phyloP scores from a whole-genome alignment of 2,888 invertebrate genomes.

The Lasioglossum vierecki region DNA sequence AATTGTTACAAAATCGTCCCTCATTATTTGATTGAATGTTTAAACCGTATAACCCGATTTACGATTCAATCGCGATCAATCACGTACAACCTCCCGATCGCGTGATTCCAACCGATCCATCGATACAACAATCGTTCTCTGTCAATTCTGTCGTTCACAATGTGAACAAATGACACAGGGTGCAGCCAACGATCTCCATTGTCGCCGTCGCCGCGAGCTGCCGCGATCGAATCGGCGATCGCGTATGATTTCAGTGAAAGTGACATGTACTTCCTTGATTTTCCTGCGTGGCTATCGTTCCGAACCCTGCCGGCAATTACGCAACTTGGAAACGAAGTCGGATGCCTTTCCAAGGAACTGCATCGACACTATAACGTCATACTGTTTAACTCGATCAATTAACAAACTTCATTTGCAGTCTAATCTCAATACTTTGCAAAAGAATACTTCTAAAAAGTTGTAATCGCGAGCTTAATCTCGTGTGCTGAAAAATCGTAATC shows the following conservation, averaged over 20 bases:
- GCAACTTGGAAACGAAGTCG: slow-evolving; percentile 68
- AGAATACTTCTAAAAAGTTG: too few species aligned
- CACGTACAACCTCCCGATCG: slow-evolving; percentile 7
- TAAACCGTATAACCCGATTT: slow-evolving; percentile 5
- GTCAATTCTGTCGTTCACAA: slow-evolving; percentile 8
- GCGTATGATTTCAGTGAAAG: slow-evolving; percentile 75
- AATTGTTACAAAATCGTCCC: slow-evolving; percentile 36
- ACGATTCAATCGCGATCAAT: not conserved
- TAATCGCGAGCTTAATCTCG: too few species aligned
- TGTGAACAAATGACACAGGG: slow-evolving; percentile 44
- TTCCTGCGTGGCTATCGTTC: slow-evolving; percentile 54
- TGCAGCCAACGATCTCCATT: slow-evolving; percentile 36
- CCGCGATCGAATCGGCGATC: slow-evolving; percentile 43
- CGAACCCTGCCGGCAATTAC: slow-evolving; percentile 63
- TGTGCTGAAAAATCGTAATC: not conserved
- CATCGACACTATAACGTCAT: not conserved
- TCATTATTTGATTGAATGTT: slow-evolving; percentile 24
- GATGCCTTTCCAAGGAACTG: slow-evolving; percentile 38
- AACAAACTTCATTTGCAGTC: too few species aligned
- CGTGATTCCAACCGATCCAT: slow-evolving; percentile 21
- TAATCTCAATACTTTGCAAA: too few species aligned
- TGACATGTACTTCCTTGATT: slow-evolving; percentile 75
- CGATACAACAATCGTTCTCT: slow-evolving; percentile 43
- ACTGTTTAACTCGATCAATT: not conserved
- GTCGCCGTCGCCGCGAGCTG: slow-evolving; percentile 13